phyloP scores from a whole-genome alignment of 2,797 vertebrate species.

The Labeo calbasu region DNA sequence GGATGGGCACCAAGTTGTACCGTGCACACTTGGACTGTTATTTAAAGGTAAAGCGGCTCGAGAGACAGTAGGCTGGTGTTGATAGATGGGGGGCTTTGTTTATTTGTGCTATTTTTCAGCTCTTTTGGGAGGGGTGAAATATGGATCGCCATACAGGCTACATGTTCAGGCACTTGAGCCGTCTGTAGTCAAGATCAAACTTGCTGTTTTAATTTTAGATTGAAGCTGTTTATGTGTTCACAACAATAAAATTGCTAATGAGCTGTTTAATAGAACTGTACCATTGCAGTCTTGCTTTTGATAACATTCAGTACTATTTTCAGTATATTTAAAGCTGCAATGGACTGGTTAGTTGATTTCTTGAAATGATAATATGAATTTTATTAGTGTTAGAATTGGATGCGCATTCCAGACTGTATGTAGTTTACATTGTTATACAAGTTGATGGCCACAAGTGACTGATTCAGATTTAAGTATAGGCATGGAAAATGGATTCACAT shows the following conservation, averaged over 20 bases:
- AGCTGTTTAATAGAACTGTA: not conserved
- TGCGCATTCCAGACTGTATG: not conserved
- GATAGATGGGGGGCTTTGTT: not conserved
- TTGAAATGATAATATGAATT: not conserved
- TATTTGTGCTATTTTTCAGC: constrained; percentile 1
- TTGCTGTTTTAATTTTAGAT: constrained; percentile 19
- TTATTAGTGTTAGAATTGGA: not conserved
- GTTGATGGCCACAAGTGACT: not conserved
- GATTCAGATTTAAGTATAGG: not conserved
- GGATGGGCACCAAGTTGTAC: constrained; percentile 29
- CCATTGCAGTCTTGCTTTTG: not conserved
- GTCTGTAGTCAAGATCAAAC: constrained; percentile 11
- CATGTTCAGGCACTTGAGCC: constrained; percentile 5
- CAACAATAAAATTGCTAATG: not conserved
- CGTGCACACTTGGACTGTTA: constrained; percentile 8
- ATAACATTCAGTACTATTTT: not conserved
- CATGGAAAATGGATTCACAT: not conserved
- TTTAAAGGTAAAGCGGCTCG: not conserved
- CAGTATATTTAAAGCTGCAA: not conserved
- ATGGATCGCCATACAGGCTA: not conserved
- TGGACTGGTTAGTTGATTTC: not conserved
- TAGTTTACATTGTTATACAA: not conserved
- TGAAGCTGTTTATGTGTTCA: not conserved
- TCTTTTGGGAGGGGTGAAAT: constrained; percentile 16
- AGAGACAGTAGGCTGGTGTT: not conserved